Conservation (phyloP, 2,113 vertebrate genomes). For the Harpagus bidentatus region DNA sequence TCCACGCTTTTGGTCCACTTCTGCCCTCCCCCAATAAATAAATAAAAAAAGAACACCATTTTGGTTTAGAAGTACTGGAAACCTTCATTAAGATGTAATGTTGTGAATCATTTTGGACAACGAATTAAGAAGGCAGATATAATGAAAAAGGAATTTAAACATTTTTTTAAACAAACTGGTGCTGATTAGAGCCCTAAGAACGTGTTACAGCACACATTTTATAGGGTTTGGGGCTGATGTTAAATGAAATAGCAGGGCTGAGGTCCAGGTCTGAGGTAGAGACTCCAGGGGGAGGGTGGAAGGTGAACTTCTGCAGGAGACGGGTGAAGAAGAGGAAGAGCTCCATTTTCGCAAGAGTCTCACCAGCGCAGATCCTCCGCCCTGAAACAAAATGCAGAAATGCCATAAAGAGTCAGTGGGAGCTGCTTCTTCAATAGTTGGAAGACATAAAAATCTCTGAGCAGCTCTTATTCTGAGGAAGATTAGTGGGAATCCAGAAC, state of each 20-base stretch:
- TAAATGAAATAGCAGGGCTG: conserved; percentile 48
- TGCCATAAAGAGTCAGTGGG: not conserved
- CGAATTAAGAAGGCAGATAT: not conserved
- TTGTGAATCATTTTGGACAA: not conserved
- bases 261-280: conserved; percentile 72
- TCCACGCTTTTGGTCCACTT: not conserved
- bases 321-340: conserved; percentile 78
- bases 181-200: not conserved
- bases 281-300: conserved; percentile 70
- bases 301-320: conserved; percentile 75
- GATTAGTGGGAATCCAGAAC: not conserved
- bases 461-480: not conserved
- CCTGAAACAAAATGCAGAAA: conserved; percentile 30
- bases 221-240: not conserved
- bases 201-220: not conserved
- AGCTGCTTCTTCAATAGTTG: not conserved
- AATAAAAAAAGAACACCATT: not conserved
- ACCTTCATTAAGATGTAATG: not conserved
- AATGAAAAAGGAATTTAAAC: not conserved
- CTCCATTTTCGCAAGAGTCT: conserved; percentile 79
- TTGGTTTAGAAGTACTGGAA: not conserved
- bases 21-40: not conserved
- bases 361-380: conserved; percentile 69
- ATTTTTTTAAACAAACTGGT: not conserved
- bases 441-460: not conserved